Base-by-base conservation (phyloP, 2,888 invertebrate genomes). In the Lomographa bimaculata region DNA sequence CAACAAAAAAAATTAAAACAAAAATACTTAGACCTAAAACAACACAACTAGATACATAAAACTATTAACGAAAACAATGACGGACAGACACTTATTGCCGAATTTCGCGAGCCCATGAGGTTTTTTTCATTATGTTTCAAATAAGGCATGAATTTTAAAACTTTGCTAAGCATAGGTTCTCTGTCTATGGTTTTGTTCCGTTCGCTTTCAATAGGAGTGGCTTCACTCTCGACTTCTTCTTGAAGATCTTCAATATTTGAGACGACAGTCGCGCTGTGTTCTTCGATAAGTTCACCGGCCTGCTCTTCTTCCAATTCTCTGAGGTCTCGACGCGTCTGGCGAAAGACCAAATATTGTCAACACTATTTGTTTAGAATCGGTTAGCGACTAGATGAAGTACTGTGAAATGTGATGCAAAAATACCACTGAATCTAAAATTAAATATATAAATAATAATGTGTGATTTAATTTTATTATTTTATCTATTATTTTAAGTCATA, bases 121-220 rank as follows among this genome's bases (percentile, higher is more conserved):
- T 49, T 58, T 4, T 53, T 56, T 39, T 79, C 64, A 18, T 82
- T 81, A 0, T 71, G 56, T 29, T 75, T 79, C n/a, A 85, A 50
- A 24, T 77, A 75, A 1, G 84, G 84, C 56, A 84, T 56, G 36
- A 83, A 84, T 36, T 71, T 71, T 1, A 78, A 10, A 1, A 82
- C 67, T 74, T 82, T 82, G 7, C 65, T 68, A 1, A 81, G 46
- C 60, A 83, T 72, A 0, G 77, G 71, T 1, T 61, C 59, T 28
- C 57, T 60, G 1, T 77, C 71, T 1, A 49, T 10, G 0, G 63
- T 46, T 8, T 46, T 63, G 21, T 66, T 72, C 1, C 38, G 41
- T 16, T 50, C 44, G 1, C 30, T 5, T 9, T 46, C 52, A n/a
- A n/a, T n/a, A 2, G 33, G 36, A 10, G 42, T 9, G 1, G 40